Evolutionary conservation across 1,140 invertebrate species (phyloP).

Genomic region (Pogonognathellus flavescens): DNA sequence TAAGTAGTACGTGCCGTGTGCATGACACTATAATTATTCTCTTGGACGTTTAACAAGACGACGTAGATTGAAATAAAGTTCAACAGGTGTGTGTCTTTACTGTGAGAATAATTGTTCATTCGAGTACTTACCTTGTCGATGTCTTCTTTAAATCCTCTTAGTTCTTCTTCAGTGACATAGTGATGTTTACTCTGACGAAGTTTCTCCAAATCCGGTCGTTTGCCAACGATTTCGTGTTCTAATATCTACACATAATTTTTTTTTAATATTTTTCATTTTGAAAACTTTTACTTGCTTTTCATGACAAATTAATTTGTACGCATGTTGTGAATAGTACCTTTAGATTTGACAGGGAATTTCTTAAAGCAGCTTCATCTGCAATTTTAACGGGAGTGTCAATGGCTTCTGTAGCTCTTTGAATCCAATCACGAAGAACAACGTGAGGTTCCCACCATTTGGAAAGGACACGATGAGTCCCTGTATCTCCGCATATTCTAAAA

Average conservation of each 20-base stretch:
- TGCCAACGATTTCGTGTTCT: slow-evolving; percentile 77
- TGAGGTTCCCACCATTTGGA: slow-evolving; percentile 65
- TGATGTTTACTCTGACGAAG: slow-evolving; percentile 72
- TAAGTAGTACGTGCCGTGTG: too few species aligned
- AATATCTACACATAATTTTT: slow-evolving; percentile 74
- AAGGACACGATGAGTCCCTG: slow-evolving; percentile 48
- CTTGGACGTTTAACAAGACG: too few species aligned
- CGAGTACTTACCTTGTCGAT: slow-evolving; percentile 73
- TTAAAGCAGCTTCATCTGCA: slow-evolving; percentile 67
- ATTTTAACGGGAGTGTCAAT: slow-evolving; percentile 67
- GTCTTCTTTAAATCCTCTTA: slow-evolving; percentile 71
- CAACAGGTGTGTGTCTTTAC: not conserved
- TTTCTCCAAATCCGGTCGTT: slow-evolving; percentile 74
- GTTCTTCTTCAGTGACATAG: slow-evolving; percentile 70
- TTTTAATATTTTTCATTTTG: not conserved
- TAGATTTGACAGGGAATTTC: slow-evolving; percentile 68
- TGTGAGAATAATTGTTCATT: too few species aligned
- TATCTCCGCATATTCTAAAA: slow-evolving; percentile 66
- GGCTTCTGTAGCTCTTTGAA: slow-evolving; percentile 66
- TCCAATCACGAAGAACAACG: slow-evolving; percentile 66
- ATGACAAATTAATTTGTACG: too few species aligned
- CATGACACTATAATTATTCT: too few species aligned
- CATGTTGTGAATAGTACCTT: slow-evolving; percentile 65
- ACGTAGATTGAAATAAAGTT: not conserved
- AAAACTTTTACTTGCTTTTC: not conserved